Base-by-base conservation (phyloP, 2,888 invertebrate species). In the Philaethria dido region DNA sequence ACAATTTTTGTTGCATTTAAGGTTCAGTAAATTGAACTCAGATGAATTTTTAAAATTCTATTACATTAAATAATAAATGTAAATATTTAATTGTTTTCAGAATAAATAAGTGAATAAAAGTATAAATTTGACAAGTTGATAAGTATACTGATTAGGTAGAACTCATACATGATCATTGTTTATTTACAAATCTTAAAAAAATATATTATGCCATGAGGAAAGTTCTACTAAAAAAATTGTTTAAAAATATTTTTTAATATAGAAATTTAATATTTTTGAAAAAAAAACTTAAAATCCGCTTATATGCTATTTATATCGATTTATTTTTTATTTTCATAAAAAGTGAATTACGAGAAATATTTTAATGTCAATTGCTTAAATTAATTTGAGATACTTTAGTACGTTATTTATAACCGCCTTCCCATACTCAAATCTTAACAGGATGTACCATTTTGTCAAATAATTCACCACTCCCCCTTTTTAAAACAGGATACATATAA, bases 361-460 rank as follows among this genome's bases (percentile, higher is more conserved):
- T 39, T 13, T 11, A 13, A 39, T 3, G 39, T 39, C 13, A 13
- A 39, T 39, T 39, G 1, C n/a, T 22, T n/a, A 25, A 13, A 6
- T 25, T 13, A 1, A 50, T n/a, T 22, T 50, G 1, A 50, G 8
- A n/a, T n/a, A n/a, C 11, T 16, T 11, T 11, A 3, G 16, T 29
- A 52, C 29, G 29, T 3, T 52, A 16, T 52, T 16, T 57, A 22
- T 29, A 47, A 9, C 18, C 29, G 1, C 33, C 62, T 72, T 71
- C 62, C 74, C 74, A 76, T 77, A 74, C 75, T 76, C 75, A 77
- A 80, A 80, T 79, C 80, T 77, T 73, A 69, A 71, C 86, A 85
- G 89, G 89, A 89, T 84, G 83, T 82, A 79, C 80, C 79, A 82
- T 86, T 86, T 85, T 85, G 85, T 81, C 87, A 88, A 87, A 85